These are phyloP conservation scores for Eurytemora carolleeae DNA, from an alignment of 1,140 invertebrate genomes.

Conservation along the genomic window DNA sequence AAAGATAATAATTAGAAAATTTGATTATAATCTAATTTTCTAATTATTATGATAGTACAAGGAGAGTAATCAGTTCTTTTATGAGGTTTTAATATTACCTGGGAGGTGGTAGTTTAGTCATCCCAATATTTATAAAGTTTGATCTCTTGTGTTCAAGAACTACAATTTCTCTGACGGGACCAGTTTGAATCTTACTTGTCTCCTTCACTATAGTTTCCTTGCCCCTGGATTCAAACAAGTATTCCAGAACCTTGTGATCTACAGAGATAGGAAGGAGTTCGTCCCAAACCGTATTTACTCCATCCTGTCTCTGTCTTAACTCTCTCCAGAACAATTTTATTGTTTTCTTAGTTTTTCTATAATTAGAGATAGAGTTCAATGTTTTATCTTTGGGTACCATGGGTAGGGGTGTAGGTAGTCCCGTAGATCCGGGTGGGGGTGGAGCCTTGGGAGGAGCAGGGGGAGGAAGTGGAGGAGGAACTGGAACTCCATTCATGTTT, in stretches of 20 bases:
- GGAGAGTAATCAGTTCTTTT: too few relatives aligned
- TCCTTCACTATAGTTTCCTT: constrained; percentile 53
- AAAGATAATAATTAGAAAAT: too few relatives aligned
- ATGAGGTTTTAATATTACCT: too few relatives aligned
- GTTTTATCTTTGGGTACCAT: constrained; percentile 16
- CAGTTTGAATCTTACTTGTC: constrained; percentile 76
- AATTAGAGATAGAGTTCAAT: not conserved
- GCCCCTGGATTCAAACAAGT: constrained; percentile 86
- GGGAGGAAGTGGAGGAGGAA: constrained; percentile 27
- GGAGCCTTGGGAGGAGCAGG: constrained; percentile 18
- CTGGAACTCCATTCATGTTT: constrained; percentile 21
- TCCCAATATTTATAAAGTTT: constrained; percentile 98
- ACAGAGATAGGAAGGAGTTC: constrained; percentile 59
- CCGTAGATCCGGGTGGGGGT: too few relatives aligned
- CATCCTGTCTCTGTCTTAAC: constrained; percentile 23
- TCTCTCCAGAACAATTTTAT: constrained; percentile 98
- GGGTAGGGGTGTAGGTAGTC: constrained; percentile 26
- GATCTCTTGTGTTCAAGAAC: constrained; percentile 93
- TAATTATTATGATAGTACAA: too few relatives aligned
- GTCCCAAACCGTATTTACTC: constrained; percentile 65
- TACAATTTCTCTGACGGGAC: constrained; percentile 84
- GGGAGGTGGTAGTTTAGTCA: constrained; percentile 92
- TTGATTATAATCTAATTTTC: too few relatives aligned
- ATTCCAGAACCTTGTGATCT: constrained; percentile 81
- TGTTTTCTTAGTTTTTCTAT: constrained; percentile 85